Evolutionary conservation across 2,113 vertebrate genomes (phyloP).

Genomic region (Hippocampus zosterae): DNA sequence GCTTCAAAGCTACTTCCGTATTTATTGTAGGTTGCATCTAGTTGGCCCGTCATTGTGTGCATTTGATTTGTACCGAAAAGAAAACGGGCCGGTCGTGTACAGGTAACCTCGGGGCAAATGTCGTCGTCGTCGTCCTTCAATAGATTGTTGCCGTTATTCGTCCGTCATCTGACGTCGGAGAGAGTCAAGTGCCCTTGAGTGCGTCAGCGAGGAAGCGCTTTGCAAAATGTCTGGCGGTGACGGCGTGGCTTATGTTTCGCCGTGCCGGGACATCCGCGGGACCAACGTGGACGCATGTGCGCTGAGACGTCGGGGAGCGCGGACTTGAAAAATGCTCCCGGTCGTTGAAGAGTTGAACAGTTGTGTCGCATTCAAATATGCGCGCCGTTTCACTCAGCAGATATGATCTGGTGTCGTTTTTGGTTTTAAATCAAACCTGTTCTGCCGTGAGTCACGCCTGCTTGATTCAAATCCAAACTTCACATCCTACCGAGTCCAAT

Average conservation of each 20-base stretch:
- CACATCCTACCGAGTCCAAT: slow-evolving; percentile 38
- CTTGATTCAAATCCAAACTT: slow-evolving; percentile 20
- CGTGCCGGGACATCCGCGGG: slow-evolving; percentile 31
- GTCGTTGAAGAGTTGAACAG: slow-evolving; percentile 16
- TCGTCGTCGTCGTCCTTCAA: slow-evolving; percentile 72
- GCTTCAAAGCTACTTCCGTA: slow-evolving; percentile 74
- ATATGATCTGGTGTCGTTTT: neutral
- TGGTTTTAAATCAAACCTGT: neutral
- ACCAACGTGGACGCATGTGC: slow-evolving; percentile 30
- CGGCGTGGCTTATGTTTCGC: slow-evolving; percentile 41
- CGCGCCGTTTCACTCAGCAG: neutral
- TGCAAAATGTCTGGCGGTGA: slow-evolving; percentile 36
- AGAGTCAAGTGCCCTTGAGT: slow-evolving; percentile 46
- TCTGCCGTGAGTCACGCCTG: neutral
- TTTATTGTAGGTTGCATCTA: slow-evolving; percentile 93
- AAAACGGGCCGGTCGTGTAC: slow-evolving; percentile 74
- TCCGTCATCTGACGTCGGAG: slow-evolving; percentile 41
- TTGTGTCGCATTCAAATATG: neutral
- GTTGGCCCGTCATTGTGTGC: slow-evolving; percentile 71
- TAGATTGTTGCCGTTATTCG: slow-evolving; percentile 70
- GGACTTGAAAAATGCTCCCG: slow-evolving; percentile 21
- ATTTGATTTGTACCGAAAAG: slow-evolving; percentile 77
- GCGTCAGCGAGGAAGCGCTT: slow-evolving; percentile 29
- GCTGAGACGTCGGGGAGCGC: slow-evolving; percentile 50
- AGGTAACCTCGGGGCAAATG: slow-evolving; percentile 74